phyloP scores from a whole-genome alignment of 2,888 invertebrate genomes.

The Scaptomyza reducta region DNA sequence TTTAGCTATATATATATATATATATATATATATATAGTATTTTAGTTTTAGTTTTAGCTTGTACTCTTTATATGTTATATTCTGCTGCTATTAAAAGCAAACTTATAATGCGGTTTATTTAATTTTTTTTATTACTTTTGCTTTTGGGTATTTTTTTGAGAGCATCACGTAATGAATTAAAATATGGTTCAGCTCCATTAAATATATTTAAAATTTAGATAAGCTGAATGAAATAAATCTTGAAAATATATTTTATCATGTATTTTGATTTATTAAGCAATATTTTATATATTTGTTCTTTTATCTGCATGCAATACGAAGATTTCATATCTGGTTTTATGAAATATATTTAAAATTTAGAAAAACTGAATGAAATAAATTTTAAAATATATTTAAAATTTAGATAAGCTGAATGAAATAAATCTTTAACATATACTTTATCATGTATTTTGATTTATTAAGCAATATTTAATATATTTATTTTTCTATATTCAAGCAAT shows the following conservation, averaged over 20 bases:
- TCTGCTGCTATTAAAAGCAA: constrained; percentile 1
- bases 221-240: background rate
- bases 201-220: background rate
- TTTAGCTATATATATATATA: background rate
- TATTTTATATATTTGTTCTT: background rate
- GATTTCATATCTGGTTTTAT: too few species aligned
- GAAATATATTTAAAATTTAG: too few species aligned
- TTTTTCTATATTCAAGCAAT: too few species aligned
- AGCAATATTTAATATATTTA: too few species aligned
- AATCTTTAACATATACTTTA: too few species aligned
- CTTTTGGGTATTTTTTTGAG: background rate
- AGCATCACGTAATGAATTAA: background rate
- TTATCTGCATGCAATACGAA: background rate
- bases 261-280: background rate
- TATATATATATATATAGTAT: background rate
- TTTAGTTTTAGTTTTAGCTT: constrained; percentile 3
- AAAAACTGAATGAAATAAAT: too few species aligned
- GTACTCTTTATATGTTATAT: background rate
- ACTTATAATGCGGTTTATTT: constrained; percentile 9
- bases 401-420: too few species aligned
- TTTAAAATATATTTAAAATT: too few species aligned
- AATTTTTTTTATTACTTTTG: constrained; percentile 2
- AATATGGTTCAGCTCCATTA: background rate
- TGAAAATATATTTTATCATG: too few species aligned
- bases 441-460: too few species aligned